These are phyloP conservation scores for Babylonia areolata DNA, from an alignment of 1,140 invertebrate species.

Conservation along the genomic window DNA sequence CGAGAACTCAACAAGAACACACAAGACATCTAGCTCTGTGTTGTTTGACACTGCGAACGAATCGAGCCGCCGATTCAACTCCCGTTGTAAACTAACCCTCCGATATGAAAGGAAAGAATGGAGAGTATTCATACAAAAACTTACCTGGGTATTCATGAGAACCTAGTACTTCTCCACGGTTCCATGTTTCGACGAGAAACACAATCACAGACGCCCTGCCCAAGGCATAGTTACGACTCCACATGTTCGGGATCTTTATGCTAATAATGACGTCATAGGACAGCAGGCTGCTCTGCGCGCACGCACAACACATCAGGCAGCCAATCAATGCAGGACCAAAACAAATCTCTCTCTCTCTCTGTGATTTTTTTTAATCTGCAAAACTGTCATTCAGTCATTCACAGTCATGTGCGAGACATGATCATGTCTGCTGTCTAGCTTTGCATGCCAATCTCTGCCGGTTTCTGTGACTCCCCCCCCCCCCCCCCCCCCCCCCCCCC, in stretches of 20 bases:
- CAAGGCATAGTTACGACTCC: conserved; percentile 14
- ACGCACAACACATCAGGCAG: not conserved
- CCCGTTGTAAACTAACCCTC: not conserved
- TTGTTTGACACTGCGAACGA: no score
- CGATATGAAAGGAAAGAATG: not conserved
- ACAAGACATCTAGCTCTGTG: no score
- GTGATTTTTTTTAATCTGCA: not conserved
- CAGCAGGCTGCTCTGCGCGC: conserved; percentile 29
- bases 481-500: no score
- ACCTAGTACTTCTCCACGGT: not conserved
- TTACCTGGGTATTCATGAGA: not conserved
- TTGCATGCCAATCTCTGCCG: no score
- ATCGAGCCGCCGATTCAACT: not conserved
- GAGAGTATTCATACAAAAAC: conserved; percentile 4
- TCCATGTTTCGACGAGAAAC: not conserved
- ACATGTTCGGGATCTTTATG: conserved; percentile 38
- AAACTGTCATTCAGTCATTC: not conserved
- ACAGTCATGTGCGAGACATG: not conserved
- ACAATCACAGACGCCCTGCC: no score
- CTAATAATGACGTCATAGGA: conserved; percentile 40
- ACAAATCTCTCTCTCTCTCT: no score
- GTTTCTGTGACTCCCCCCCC: no score
- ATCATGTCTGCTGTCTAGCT: no score
- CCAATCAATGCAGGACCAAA: no score
- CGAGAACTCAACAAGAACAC: no score